A percentile compares a stretch with the other conserved stretches of the same genome.
phyloP scores from a whole-genome alignment of 1,140 invertebrate genomes.

The Grapholita molesta region DNA sequence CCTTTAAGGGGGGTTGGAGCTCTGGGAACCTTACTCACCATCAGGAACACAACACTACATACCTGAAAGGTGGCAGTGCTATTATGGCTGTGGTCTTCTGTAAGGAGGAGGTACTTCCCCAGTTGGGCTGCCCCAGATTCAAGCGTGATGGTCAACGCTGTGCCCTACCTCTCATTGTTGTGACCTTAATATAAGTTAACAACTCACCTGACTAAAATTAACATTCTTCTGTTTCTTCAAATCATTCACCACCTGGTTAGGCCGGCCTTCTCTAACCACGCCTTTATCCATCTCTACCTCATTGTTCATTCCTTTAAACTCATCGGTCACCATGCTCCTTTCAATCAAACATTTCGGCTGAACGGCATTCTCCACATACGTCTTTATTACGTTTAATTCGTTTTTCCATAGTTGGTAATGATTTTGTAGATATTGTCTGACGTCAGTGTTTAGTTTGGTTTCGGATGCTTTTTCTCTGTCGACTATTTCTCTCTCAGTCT shows the following conservation, averaged over 20 bases:
- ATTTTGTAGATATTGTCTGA: constrained; percentile 28
- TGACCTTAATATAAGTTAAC: not conserved
- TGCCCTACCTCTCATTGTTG: not conserved
- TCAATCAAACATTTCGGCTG: constrained; percentile 44
- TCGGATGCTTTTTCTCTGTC: constrained; percentile 39
- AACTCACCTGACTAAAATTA: constrained; percentile 58
- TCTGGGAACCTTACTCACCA: too few species aligned
- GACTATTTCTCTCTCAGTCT: constrained; percentile 52
- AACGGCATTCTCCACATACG: constrained; percentile 38
- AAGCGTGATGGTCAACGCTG: too few species aligned
- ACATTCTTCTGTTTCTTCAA: constrained; percentile 65
- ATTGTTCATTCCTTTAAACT: constrained; percentile 44
- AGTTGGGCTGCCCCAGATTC: too few species aligned
- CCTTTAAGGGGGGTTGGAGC: too few species aligned
- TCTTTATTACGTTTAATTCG: constrained; percentile 44
- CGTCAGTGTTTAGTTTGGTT: not conserved
- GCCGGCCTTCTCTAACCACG: constrained; percentile 28
- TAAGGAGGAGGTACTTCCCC: too few species aligned
- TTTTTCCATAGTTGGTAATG: constrained; percentile 47
- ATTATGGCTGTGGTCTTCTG: too few species aligned
- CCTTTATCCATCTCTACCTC: constrained; percentile 26
- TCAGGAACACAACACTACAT: too few species aligned
- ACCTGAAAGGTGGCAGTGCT: too few species aligned
- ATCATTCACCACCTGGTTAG: constrained; percentile 54
- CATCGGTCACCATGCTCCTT: constrained; percentile 39